Evolutionary conservation across 1,140 invertebrate genomes (phyloP).

Genomic region (Capitella teleta): DNA sequence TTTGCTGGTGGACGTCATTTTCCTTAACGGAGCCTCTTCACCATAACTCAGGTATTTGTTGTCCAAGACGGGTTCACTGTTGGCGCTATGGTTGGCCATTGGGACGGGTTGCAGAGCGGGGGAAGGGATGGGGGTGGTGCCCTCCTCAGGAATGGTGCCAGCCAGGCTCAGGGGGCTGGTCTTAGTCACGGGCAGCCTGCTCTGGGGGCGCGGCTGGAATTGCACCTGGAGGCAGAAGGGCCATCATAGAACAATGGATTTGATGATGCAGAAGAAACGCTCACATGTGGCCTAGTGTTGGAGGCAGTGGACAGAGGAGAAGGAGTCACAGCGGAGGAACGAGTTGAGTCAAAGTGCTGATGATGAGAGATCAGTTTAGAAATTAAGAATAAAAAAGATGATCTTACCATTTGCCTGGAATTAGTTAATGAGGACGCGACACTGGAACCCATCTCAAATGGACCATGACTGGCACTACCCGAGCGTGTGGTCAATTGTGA

Average conservation of each 20-base stretch:
- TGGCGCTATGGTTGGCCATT: too few relatives aligned
- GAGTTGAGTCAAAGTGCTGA: background rate
- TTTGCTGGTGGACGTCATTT: too few relatives aligned
- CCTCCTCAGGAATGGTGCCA: conserved; percentile 1
- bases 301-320: background rate
- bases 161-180: conserved; percentile 1
- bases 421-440: background rate
- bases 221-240: background rate
- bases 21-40: too few relatives aligned
- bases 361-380: background rate
- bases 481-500: conserved; percentile 17
- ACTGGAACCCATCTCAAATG: conserved; percentile 3
- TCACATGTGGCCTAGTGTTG: background rate
- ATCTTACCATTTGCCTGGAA: background rate
- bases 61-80: too few relatives aligned
- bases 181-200: background rate
- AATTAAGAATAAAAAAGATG: background rate
- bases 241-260: background rate
- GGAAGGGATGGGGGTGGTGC: background rate
- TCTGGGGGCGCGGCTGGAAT: background rate
- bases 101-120: background rate
- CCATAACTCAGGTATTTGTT: too few relatives aligned
- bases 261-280: background rate
- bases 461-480: conserved; percentile 1
- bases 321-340: background rate